phyloP scores from a whole-genome alignment of 2,797 vertebrate genomes.

The Diglossa cyanea region DNA sequence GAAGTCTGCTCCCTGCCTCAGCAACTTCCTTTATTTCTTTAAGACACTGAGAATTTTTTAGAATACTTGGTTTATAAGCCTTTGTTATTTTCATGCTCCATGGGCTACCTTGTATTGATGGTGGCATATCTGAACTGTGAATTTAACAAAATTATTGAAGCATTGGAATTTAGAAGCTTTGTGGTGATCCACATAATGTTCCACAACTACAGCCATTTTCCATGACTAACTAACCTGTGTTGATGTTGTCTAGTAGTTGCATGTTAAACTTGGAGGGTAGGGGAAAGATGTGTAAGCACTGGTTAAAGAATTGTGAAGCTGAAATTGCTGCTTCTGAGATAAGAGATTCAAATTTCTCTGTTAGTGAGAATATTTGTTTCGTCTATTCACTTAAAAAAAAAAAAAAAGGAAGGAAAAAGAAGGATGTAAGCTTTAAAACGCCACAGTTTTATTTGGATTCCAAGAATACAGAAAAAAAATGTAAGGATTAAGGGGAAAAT shows the following conservation, averaged over 20 bases:
- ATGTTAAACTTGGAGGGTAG: background rate
- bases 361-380: background rate
- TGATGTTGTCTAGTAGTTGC: background rate
- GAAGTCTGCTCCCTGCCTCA: background rate
- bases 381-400: background rate
- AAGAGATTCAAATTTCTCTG: background rate
- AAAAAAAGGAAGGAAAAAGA: background rate
- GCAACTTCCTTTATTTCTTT: background rate
- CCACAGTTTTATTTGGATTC: background rate
- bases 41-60: background rate
- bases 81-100: background rate
- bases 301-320: background rate
- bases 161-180: background rate
- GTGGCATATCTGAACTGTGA: background rate
- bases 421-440: background rate
- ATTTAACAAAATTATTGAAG: background rate
- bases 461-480: slow-evolving; percentile 6
- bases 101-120: background rate
- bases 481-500: slow-evolving; percentile 27
- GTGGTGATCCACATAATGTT: background rate
- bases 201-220: background rate
- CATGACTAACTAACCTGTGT: background rate
- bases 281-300: background rate
- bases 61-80: background rate
- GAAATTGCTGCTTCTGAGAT: background rate